Conservation (phyloP, 1,140 invertebrate genomes). For the Neomicropteryx cornuta region DNA sequence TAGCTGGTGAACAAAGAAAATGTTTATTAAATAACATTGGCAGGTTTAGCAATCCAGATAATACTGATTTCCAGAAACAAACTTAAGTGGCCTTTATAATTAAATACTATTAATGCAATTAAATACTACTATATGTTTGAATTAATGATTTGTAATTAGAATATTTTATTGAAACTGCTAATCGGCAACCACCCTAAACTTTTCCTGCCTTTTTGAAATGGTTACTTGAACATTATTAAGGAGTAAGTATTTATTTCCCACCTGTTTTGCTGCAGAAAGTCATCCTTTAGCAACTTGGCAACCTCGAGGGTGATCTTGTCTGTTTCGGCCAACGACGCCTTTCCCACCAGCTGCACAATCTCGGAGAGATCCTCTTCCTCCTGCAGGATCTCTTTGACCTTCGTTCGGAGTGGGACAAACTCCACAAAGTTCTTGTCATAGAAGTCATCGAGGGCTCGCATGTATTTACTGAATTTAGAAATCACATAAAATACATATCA, state of each 20-base stretch:
- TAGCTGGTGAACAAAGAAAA: conserved; percentile 53
- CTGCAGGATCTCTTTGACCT: conserved; percentile 94
- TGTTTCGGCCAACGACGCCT: conserved; percentile 95
- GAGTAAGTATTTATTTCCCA: conserved; percentile 29
- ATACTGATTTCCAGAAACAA: too few species aligned
- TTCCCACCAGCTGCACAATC: conserved; percentile 99
- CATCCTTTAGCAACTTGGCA: conserved; percentile 96
- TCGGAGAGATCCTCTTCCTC: conserved; percentile 99
- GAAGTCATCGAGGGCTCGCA: conserved; percentile 95
- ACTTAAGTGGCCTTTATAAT: too few species aligned
- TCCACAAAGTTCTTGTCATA: conserved; percentile 99
- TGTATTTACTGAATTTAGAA: conserved; percentile 80
- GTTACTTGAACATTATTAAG: too few species aligned
- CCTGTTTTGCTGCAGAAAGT: conserved; percentile 98
- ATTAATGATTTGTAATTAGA: too few species aligned
- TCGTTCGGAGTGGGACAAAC: conserved; percentile 89
- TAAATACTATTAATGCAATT: too few species aligned
- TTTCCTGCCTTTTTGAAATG: too few species aligned
- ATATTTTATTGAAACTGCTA: too few species aligned
- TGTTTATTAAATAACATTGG: too few species aligned
- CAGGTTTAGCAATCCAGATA: too few species aligned
- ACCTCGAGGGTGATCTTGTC: conserved; percentile 99
- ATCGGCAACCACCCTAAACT: too few species aligned
- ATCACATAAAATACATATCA: conserved; percentile 6
- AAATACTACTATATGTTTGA: too few species aligned